Evolutionary conservation across 1,140 invertebrate species (phyloP), one percentile per base, ranked within the genome.

Genomic region (Anoplophora glabripennis): DNA sequence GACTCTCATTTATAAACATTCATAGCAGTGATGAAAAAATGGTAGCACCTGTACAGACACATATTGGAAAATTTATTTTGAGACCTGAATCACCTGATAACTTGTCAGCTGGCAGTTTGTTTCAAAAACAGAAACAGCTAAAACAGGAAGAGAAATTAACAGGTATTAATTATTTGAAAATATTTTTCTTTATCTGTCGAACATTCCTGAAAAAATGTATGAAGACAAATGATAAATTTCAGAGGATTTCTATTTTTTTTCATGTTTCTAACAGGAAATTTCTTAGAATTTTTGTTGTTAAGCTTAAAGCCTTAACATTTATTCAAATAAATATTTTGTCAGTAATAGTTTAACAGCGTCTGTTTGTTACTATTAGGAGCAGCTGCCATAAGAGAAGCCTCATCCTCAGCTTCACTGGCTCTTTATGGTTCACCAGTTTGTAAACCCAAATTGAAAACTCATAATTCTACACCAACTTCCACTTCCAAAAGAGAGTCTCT

Each of bases 1-100:
- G 92, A 0, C 68, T 94, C 7, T 86, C 88, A 1, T 94, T 94
- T 72, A 80, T 94, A 33, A 88, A 85, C 65, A 76, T 92, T 8
- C 83, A 84, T 69, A 44, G 51, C 0, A 46, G 36, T 1, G 47
- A 14, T 18, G 55, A 58, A 47, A 40, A 35, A 37, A 51, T 15
- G 44, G 59, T 64, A 63, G 56, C 62, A 53, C 65, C 58, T 21
- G 56, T 58, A 12, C 59, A 52, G 45, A 63, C 45, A 51, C 55
- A 38, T 63, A 68, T 86, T 35, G 85, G 84, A 33, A 77, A 79
- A 41, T 88, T 90, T 64, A 76, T 74, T n/a, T 61, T 91, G 8
- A 86, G 86, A 66, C 75, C 77, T 21, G 74, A 77, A 38, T 83
- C 82, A 1, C 80, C 81, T 0, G 82, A 80, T 58, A 53, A 67